Evolutionary conservation across 2,888 invertebrate species (phyloP).

Genomic region (Apamea anceps): DNA sequence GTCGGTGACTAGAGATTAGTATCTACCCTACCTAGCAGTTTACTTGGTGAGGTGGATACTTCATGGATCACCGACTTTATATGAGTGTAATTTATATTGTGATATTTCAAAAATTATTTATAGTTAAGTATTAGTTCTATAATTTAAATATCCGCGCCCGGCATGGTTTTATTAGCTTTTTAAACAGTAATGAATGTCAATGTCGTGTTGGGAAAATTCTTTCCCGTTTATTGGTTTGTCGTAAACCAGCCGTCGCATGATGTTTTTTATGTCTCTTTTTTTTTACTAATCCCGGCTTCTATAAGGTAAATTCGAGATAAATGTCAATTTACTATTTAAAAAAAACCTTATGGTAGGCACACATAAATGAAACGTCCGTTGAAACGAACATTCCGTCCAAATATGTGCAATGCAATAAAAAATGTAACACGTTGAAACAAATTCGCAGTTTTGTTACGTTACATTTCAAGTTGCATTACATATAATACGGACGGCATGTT

Average conservation of each 20-base stretch:
- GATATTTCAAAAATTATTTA: not conserved
- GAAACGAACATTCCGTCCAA: not conserved
- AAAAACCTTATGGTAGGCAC: not conserved
- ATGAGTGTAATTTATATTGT: not conserved
- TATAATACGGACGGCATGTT: not conserved
- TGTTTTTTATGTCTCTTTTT: not conserved
- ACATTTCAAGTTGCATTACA: not conserved
- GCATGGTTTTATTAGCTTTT: constrained; percentile 19
- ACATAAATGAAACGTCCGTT: no score
- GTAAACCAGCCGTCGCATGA: not conserved
- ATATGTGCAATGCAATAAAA: not conserved
- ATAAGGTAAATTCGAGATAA: not conserved
- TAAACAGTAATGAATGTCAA: not conserved
- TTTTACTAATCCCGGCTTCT: not conserved
- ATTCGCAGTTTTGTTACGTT: not conserved
- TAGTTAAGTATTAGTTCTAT: not conserved
- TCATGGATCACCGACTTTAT: not conserved
- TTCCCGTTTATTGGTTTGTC: not conserved
- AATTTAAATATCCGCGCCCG: no score
- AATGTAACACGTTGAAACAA: not conserved
- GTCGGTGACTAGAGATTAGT: not conserved
- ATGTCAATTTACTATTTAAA: not conserved
- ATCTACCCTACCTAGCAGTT: not conserved
- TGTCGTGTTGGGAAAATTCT: not conserved
- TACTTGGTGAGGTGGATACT: not conserved